Base-by-base conservation (phyloP, 1,140 invertebrate species). In the Formica exsecta region DNA sequence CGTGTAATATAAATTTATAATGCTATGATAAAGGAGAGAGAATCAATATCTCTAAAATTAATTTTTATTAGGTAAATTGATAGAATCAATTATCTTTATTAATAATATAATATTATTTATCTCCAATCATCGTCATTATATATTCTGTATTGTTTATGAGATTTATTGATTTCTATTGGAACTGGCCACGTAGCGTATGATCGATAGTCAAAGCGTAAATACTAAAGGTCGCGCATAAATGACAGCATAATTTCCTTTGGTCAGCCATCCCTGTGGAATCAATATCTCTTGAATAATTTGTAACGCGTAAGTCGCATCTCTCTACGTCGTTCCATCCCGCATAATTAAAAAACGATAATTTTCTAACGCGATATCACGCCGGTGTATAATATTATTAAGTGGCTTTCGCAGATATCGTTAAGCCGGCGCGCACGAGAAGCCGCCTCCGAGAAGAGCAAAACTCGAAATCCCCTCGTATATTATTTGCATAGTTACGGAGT, bases 401-500 rank as follows among this genome's bases (percentile, higher is more conserved):
- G 66, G 38, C 44, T 61, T 51, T 73, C 25, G 54, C 38, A 29
- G 25, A 81, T 81, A 81, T 51, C 48, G 48, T 81, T 73, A 73
- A 81, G 25, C 68, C 36, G 22, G 36, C 13, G 54, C 38, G 62
- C 36, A 36, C 29, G 13, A 25, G 16, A 19, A 64, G 74, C 61
- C 59, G 44, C 38, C 74, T 66, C 36, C 77, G 48, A 71, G 41
- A 41, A 44, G 41, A 44, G 77, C 36, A 57, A 11, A 48, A 48
- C 48, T 16, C 51, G 79, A 73, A 81, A 81, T 81, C 79, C 66
- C 41, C 32, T 73, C 54, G 79, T 81, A 81, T 81, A 81, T 81
- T 81, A 81, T 81, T 81, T 73, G 79, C 79, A 81, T 81, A 81
- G 79, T 81, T 81, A 81, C 59, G 66, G 79, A 81, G 66, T 81